Percentiles rank a stretch among this genome's conserved stretches.
These are phyloP conservation scores for Callospermophilus lateralis DNA, from an alignment of 2,113 vertebrate species.

Conservation along the genomic window DNA sequence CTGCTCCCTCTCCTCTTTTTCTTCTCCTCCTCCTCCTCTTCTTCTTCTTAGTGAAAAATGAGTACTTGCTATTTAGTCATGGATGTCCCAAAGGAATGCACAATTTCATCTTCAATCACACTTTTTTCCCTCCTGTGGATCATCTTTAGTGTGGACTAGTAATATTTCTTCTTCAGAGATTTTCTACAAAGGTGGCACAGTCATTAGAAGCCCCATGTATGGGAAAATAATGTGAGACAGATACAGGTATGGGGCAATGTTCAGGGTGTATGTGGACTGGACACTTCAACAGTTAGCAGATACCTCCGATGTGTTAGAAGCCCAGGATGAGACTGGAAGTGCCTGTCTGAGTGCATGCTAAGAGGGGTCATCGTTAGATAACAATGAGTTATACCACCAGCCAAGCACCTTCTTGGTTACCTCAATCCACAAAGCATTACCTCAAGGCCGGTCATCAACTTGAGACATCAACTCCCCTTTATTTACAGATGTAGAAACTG, in stretches of 20 bases:
- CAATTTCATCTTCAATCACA: background rate
- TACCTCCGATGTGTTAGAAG: background rate
- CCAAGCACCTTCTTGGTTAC: background rate
- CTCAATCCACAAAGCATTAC: background rate
- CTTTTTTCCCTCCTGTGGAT: background rate
- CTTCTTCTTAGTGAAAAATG: background rate
- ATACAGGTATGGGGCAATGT: background rate
- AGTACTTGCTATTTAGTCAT: background rate
- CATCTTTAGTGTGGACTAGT: background rate
- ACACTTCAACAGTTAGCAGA: background rate
- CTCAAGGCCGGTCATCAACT: too few species aligned
- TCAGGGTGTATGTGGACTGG: background rate
- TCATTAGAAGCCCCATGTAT: background rate
- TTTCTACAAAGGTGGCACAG: background rate
- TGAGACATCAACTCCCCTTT: background rate
- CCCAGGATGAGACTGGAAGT: background rate
- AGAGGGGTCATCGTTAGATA: background rate
- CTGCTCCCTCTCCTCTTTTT: too few species aligned
- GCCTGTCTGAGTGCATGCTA: background rate
- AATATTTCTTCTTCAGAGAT: conserved; percentile 13
- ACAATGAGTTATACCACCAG: background rate
- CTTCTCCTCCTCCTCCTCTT: background rate
- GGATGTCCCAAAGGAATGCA: background rate
- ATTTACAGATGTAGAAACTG: background rate
- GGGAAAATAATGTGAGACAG: background rate